Base-by-base conservation (phyloP, 2,888 invertebrate species). In the Eueremaeus valkanovi region DNA sequence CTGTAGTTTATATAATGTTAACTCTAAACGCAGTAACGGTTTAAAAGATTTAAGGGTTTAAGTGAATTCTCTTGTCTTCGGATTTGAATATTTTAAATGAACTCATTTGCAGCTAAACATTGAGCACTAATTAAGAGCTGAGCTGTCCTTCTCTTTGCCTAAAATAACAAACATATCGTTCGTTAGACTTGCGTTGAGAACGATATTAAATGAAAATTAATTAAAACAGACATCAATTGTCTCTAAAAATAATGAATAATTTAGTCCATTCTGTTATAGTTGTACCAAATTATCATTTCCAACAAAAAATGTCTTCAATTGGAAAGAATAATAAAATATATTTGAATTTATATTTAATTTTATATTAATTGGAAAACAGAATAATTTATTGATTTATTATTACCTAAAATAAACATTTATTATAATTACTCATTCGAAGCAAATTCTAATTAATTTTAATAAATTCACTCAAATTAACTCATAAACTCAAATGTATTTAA, bases 201-300 rank as follows among this genome's bases (percentile, higher is more conserved):
- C 16, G 1, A 29, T 24, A 27, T 31, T 58, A 31, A 58, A 58
- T 29, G 58, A 29, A 29, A 58, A 58, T 58, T 58, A 58, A 58
- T 58, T 58, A 58, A 58, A 58, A 31, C 9, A 27, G 24, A 29
- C 58, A 58, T 58, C 58, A 58, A 58, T 58, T 58, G 58, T 58
- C 58, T 8, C 18, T 21, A 58, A 18, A 18, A 58, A 16, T 58
- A 58, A 29, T 2, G 29, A 16, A 18, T 29, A 3, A 27, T 16
- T 58, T 58, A 16, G 29, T 29, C n/a, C n/a, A n/a, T n/a, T n/a
- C n/a, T n/a, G 18, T 0, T 13, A 58, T 29, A 29, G 29, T 58
- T 31, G 24, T 18, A 3, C 58, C 16, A 27, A 58, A 29, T 58
- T 31, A 58, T 58, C 21, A 29, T 29, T 58, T n/a, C n/a, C n/a